phyloP scores from a whole-genome alignment of 2,113 vertebrate genomes.

The Dinomys branickii region DNA sequence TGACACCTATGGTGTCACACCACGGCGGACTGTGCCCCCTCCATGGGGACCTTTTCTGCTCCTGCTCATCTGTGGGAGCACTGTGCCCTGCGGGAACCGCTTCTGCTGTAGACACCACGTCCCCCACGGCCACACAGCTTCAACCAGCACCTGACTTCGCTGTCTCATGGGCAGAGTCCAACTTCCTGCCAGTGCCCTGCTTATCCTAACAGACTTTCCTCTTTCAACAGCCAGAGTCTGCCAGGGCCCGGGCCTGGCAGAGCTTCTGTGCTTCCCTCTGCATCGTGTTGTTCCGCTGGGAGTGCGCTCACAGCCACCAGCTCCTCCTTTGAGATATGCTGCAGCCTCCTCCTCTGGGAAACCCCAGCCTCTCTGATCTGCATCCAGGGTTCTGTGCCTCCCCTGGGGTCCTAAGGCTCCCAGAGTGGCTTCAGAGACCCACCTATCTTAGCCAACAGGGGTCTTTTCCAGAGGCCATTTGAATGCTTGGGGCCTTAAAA shows the following conservation, averaged over 20 bases:
- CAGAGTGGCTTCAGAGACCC: background rate
- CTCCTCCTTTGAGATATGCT: background rate
- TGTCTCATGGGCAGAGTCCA: background rate
- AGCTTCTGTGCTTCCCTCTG: background rate
- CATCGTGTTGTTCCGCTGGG: rapidly evolving
- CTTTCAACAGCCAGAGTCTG: background rate
- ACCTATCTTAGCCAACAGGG: background rate
- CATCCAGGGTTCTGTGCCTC: rapidly evolving
- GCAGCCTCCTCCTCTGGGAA: background rate
- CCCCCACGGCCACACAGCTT: background rate
- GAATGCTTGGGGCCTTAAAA: no score
- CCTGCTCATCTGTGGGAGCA: background rate
- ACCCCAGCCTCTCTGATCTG: background rate
- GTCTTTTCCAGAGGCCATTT: background rate
- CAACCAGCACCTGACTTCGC: background rate
- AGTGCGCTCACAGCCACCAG: background rate
- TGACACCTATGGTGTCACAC: rapidly evolving
- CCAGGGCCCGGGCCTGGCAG: rapidly evolving
- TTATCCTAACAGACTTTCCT: no score
- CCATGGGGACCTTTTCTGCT: no score
- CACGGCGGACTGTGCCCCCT: background rate
- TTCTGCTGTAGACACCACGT: background rate
- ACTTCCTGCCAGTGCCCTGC: rapidly evolving
- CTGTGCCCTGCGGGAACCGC: background rate
- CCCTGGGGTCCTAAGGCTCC: background rate